These are phyloP conservation scores for Cosmia pyralina DNA, from an alignment of 2,888 invertebrate genomes.

Conservation along the genomic window DNA sequence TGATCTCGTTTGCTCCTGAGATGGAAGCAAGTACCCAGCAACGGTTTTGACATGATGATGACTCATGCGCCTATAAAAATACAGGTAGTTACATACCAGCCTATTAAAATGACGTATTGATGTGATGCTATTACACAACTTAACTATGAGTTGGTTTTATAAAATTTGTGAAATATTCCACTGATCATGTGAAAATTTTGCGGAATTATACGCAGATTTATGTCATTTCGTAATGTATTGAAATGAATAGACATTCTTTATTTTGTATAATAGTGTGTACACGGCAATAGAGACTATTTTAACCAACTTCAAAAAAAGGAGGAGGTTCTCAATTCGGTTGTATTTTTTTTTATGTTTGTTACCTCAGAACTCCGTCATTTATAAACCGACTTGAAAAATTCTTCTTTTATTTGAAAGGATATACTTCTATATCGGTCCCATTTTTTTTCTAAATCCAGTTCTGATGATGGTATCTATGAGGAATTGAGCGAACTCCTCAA, in stretches of 20 bases:
- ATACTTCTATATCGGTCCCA: no score
- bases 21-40: constrained; percentile 53
- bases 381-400: no score
- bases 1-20: constrained; percentile 44
- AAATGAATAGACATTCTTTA: not conserved
- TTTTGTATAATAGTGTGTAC: not conserved
- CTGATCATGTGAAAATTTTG: constrained; percentile 5
- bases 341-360: no score
- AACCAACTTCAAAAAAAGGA: no score
- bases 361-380: no score
- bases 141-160: not conserved
- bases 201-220: not conserved
- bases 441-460: no score
- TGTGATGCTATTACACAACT: constrained; percentile 32
- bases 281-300: no score
- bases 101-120: constrained; percentile 32
- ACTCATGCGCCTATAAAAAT: constrained; percentile 56
- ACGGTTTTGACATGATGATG: constrained; percentile 49
- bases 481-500: no score
- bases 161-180: constrained; percentile 9
- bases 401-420: no score
- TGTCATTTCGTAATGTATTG: not conserved
- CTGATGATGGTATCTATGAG: no score
- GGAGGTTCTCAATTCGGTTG: no score
- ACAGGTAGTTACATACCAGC: not conserved